Percentiles rank a stretch among this genome's conserved stretches.
Conservation (phyloP, 2,888 invertebrate genomes). For the Phania funesta region DNA sequence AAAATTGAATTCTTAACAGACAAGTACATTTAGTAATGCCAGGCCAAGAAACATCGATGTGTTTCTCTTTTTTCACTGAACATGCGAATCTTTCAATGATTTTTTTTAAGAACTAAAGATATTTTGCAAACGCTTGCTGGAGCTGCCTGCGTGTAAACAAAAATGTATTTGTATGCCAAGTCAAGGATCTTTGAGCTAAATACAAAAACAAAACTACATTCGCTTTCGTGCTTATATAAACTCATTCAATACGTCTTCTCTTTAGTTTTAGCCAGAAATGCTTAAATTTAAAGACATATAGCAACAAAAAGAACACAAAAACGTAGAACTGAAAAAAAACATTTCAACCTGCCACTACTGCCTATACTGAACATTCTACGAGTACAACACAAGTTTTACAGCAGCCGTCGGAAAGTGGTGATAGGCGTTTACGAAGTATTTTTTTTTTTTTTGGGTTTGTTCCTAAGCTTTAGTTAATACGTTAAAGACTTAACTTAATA, state of each 20-base stretch:
- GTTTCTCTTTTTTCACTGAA: neutral
- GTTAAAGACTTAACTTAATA: conserved; percentile 60
- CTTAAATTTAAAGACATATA: neutral
- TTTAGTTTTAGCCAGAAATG: conserved; percentile 46
- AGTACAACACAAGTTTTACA: conserved; percentile 58
- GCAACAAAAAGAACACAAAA: conserved; percentile 4
- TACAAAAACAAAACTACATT: conserved; percentile 66
- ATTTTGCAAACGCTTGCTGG: conserved; percentile 15
- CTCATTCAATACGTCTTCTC: conserved; percentile 61
- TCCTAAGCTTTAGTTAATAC: conserved; percentile 69
- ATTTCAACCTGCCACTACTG: conserved; percentile 64
- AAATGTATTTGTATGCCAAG: conserved; percentile 34
- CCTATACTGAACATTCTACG: conserved; percentile 44
- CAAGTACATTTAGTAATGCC: conserved; percentile 61
- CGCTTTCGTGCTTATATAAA: conserved; percentile 76
- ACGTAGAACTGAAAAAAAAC: conserved; percentile 1
- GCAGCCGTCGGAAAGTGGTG: conserved; percentile 66
- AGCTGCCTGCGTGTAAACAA: conserved; percentile 48
- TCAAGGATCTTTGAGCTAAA: conserved; percentile 53
- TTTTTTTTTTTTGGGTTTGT: conserved; percentile 65
- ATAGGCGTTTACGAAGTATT: conserved; percentile 74
- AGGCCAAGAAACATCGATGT: conserved; percentile 44
- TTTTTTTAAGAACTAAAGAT: conserved; percentile 40
- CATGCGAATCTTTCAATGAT: conserved; percentile 58
- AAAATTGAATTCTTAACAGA: conserved; percentile 52